Base-by-base conservation (phyloP, 2,888 invertebrate genomes). In the Yponomeuta plumbellus region DNA sequence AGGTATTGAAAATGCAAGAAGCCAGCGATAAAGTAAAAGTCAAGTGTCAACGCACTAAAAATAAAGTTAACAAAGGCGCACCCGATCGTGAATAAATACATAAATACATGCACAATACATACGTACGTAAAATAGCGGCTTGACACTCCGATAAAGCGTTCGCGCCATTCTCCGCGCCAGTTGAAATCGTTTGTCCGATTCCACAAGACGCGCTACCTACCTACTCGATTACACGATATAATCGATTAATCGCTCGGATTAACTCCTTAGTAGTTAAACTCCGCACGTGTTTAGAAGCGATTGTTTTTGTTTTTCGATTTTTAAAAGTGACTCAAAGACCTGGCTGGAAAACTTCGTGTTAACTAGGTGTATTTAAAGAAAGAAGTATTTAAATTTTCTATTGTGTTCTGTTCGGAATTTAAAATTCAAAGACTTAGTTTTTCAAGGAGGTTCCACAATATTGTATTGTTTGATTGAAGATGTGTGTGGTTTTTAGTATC, bases 21-120 rank as follows among this genome's bases (percentile, higher is more conserved):
- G 17, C 44, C 44, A 52, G 1, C 17, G 44, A 52, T 52, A 52
- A 52, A 52, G 17, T 65, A 70, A 39, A 62, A 58, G 79, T 80
- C 80, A 82, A 76, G 80, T 78, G 83, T 83, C 84, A 84, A 78
- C 75, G 85, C 69, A 80, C 83, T 76, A 80, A 74, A 80, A 76
- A 74, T 76, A 74, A 77, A 80, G 80, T 52, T 52, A 84, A 86
- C 84, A 86, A 85, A 86, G 85, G 73, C 77, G 69, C 71, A 70
- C 72, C 68, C 70, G 70, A 72, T 68, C 67, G 69, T 72, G 82
- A 82, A 84, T 85, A 84, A 80, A 81, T 84, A 80, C 79, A 84
- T 83, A 77, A 67, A 73, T 74, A 64, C 22, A 64, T 22, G 39
- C 20, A 59, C 11, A 59, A 59, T 22, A 44, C 20, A 59, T 11